Evolutionary conservation across 1,140 invertebrate genomes (phyloP).

Genomic region (Lordiphosa stackelbergi): DNA sequence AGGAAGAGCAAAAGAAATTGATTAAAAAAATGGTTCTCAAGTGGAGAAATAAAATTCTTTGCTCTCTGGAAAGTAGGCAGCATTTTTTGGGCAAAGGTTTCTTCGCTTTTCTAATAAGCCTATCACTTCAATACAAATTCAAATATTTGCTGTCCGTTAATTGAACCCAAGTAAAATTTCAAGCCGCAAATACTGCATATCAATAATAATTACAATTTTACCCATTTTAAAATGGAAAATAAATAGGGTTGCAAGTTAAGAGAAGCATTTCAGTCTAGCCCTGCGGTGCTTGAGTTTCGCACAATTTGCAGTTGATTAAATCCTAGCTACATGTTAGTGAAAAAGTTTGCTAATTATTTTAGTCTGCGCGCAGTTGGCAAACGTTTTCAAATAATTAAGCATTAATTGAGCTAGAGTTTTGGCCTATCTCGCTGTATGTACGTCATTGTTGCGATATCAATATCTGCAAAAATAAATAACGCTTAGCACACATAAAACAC

Average conservation of each 20-base stretch:
- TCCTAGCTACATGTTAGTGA: background rate
- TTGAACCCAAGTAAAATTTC: constrained; percentile 14
- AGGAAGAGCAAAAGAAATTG: background rate
- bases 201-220: constrained; percentile 20
- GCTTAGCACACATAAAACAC: constrained; percentile 19
- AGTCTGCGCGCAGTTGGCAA: constrained; percentile 6
- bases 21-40: background rate
- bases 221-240: background rate
- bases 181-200: constrained; percentile 10
- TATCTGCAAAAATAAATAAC: constrained; percentile 7
- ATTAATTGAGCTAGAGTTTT: constrained; percentile 3
- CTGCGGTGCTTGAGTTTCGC: background rate
- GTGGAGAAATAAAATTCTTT: no score
- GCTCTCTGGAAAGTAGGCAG: background rate
- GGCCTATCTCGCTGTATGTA: background rate
- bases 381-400: constrained; percentile 34
- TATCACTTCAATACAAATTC: constrained; percentile 3
- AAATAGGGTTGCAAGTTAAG: background rate
- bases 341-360: constrained; percentile 33
- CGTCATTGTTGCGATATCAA: constrained; percentile 31
- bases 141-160: constrained; percentile 32
- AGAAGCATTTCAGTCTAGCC: background rate
- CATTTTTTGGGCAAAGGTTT: no score
- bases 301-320: no score
- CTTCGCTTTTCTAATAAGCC: background rate